These are phyloP conservation scores for Drosophila parabipectinata DNA, from an alignment of 1,140 invertebrate species.

Conservation along the genomic window DNA sequence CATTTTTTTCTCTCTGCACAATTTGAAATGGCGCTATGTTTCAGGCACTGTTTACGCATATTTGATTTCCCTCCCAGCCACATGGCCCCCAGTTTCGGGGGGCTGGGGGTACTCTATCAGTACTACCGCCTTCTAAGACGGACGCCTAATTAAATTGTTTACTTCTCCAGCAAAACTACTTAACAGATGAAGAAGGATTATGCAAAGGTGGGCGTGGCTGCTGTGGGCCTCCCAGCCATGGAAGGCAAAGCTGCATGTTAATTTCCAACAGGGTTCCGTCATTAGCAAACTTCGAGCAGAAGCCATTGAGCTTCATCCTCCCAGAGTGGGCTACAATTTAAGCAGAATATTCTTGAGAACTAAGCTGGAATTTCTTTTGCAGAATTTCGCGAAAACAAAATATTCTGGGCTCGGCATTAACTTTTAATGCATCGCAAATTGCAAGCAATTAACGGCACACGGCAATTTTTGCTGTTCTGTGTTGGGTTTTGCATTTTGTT, in stretches of 20 bases:
- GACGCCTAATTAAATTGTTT: conserved; percentile 71
- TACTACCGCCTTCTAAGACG: neutral
- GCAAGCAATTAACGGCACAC: conserved; percentile 67
- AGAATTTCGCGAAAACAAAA: neutral
- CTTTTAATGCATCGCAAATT: conserved; percentile 75
- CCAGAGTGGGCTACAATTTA: neutral
- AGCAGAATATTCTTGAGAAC: neutral
- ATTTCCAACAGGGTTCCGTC: conserved; percentile 8
- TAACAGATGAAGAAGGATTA: conserved; percentile 39
- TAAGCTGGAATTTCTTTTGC: neutral
- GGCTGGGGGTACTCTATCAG: neutral
- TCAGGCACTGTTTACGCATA: conserved; percentile 69
- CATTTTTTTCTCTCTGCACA: neutral
- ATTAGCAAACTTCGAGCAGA: conserved; percentile 6
- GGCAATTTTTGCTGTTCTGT: conserved; percentile 39
- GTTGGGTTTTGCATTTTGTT: conserved; percentile 31
- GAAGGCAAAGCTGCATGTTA: conserved; percentile 23
- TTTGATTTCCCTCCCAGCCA: conserved; percentile 62
- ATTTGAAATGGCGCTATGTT: conserved; percentile 25
- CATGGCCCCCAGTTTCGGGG: conserved; percentile 12
- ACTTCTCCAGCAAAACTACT: conserved; percentile 40
- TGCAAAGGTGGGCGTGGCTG: conserved; percentile 10
- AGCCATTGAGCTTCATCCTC: conserved; percentile 4
- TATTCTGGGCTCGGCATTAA: conserved; percentile 31
- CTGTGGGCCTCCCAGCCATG: neutral